These are phyloP conservation scores for Neotoxoptera formosana DNA, from an alignment of 1,140 invertebrate species.

Conservation along the genomic window DNA sequence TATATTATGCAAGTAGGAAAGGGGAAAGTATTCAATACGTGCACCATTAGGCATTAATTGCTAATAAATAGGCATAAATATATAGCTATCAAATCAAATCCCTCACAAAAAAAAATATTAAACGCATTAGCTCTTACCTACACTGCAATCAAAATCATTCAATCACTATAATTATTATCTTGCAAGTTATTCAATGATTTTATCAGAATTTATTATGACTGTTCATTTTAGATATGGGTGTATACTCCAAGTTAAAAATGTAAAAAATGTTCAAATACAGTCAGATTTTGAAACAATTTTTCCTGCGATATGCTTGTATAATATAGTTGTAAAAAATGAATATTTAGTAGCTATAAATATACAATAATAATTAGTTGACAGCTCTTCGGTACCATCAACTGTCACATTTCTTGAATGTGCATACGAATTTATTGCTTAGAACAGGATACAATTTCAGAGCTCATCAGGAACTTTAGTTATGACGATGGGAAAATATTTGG, in stretches of 20 bases:
- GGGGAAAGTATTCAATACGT: background rate
- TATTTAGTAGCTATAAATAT: conserved; percentile 4
- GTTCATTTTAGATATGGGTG: background rate
- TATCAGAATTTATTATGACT: background rate
- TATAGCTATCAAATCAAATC: background rate
- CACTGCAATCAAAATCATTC: background rate
- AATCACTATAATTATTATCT: background rate
- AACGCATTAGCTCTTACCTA: background rate
- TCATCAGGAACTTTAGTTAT: conserved; percentile 24
- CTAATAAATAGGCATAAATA: background rate
- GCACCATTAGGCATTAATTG: background rate
- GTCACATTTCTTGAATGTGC: conserved; percentile 11
- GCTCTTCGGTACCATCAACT: background rate
- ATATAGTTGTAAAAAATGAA: background rate
- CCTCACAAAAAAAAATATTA: background rate
- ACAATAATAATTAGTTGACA: conserved; percentile 26
- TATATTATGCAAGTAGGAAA: background rate
- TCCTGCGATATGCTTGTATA: background rate
- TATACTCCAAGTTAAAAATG: background rate
- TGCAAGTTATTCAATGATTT: background rate
- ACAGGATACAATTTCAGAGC: conserved; percentile 7
- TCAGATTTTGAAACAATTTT: background rate
- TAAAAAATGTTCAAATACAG: background rate
- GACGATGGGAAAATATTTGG: conserved; percentile 27
- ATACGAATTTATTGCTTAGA: background rate